Evolutionary conservation across 2,797 vertebrate genomes (phyloP).

Genomic region (Thaleichthys pacificus): DNA sequence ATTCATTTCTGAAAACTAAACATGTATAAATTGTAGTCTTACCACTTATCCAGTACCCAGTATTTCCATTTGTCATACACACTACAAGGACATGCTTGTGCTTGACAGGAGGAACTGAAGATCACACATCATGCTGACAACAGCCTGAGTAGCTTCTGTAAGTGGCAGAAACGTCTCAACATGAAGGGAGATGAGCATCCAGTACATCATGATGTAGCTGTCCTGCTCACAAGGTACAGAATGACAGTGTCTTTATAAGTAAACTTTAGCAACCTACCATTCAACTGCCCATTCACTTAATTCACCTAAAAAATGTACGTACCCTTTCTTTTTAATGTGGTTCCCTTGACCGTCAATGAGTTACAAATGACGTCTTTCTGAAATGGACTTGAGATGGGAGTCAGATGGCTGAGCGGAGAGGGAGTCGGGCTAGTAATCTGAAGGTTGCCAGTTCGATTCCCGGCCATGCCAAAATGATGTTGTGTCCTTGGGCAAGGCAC

Average conservation of each 20-base stretch:
- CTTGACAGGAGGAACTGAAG: conserved; percentile 86
- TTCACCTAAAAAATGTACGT: neutral
- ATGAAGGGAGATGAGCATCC: conserved; percentile 88
- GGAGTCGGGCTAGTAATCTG: no score
- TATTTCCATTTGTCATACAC: no score
- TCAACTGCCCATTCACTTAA: neutral
- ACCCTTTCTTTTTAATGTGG: neutral
- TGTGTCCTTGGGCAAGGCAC: no score
- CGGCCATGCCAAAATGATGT: no score
- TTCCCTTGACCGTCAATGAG: neutral
- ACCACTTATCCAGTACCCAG: no score
- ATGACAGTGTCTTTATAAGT: no score
- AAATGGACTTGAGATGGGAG: no score
- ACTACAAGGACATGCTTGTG: neutral
- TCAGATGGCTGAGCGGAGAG: no score
- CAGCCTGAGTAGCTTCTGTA: conserved; percentile 93
- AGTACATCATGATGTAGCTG: conserved; percentile 88
- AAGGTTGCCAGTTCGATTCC: no score
- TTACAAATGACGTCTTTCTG: no score
- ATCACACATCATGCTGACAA: conserved; percentile 95
- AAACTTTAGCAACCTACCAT: neutral
- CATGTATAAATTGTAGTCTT: no score
- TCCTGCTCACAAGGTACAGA: conserved; percentile 90
- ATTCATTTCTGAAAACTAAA: no score
- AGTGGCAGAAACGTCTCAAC: conserved; percentile 95